Evolutionary conservation across 2,113 vertebrate species (phyloP).

Genomic region (Pandion haliaetus): DNA sequence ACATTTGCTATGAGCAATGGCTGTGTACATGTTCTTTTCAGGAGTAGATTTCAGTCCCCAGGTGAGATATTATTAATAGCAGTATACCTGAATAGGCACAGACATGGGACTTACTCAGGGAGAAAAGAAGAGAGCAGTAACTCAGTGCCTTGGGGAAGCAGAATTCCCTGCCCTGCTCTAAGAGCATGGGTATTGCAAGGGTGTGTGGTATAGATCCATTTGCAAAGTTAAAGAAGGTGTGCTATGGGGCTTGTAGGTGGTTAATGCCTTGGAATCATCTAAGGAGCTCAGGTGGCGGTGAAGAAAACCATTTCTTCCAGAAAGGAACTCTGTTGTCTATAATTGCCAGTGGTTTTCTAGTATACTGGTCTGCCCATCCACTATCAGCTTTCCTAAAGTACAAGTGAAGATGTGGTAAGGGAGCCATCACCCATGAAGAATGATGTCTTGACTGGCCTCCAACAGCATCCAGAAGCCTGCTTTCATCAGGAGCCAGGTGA

Average conservation of each 20-base stretch:
- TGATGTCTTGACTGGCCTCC: background rate
- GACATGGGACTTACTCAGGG: background rate
- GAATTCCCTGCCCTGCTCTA: background rate
- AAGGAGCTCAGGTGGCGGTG: background rate
- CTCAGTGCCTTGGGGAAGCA: background rate
- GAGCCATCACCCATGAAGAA: background rate
- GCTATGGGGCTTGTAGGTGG: background rate
- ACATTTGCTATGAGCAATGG: background rate
- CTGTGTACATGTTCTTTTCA: background rate
- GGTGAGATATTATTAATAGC: background rate
- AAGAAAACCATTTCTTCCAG: background rate
- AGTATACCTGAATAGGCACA: background rate
- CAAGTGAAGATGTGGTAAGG: background rate
- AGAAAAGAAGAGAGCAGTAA: background rate
- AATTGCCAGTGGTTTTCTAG: background rate
- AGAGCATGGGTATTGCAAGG: background rate
- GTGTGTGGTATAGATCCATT: background rate
- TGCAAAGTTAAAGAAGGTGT: background rate
- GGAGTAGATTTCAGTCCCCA: background rate
- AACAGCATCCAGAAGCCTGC: background rate
- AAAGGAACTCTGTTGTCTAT: background rate
- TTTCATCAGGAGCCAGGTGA: background rate
- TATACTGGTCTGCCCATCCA: background rate
- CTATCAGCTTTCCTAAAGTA: background rate
- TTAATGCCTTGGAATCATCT: background rate